Conservation (phyloP, 2,113 vertebrate species). For the Eleginops maclovinus region DNA sequence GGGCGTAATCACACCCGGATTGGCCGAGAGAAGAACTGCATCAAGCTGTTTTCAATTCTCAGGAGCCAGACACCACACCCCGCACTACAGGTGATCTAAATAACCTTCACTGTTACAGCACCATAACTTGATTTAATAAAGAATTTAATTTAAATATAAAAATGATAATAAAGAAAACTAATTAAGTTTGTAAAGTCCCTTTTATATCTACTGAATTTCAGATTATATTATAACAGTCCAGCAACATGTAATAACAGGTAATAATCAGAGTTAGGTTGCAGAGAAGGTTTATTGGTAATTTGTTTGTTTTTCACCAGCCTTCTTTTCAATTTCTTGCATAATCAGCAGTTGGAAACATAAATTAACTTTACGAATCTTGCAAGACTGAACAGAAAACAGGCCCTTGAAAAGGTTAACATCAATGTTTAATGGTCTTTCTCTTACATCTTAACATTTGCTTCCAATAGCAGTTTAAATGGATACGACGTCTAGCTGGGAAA, state of each 20-base stretch:
- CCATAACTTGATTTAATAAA: too few relatives aligned
- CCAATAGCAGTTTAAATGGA: not conserved
- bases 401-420: too few relatives aligned
- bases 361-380: too few relatives aligned
- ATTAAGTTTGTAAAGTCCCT: not conserved
- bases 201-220: not conserved
- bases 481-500: not conserved
- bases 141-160: too few relatives aligned
- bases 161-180: not conserved
- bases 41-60: too few relatives aligned
- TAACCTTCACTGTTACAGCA: too few relatives aligned
- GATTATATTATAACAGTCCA: not conserved
- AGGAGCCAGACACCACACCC: too few relatives aligned
- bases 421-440: not conserved
- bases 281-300: not conserved
- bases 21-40: too few relatives aligned
- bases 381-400: not conserved
- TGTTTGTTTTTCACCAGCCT: not conserved
- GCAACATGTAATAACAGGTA: not conserved
- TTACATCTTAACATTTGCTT: not conserved
- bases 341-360: not conserved
- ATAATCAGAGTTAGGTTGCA: not conserved
- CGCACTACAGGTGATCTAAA: too few relatives aligned
- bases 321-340: too few relatives aligned
- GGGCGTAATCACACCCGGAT: too few relatives aligned